Evolutionary conservation across 2,797 vertebrate genomes (phyloP), one percentile per base, ranked within the genome.

Genomic region (Rhinogobio ventralis): DNA sequence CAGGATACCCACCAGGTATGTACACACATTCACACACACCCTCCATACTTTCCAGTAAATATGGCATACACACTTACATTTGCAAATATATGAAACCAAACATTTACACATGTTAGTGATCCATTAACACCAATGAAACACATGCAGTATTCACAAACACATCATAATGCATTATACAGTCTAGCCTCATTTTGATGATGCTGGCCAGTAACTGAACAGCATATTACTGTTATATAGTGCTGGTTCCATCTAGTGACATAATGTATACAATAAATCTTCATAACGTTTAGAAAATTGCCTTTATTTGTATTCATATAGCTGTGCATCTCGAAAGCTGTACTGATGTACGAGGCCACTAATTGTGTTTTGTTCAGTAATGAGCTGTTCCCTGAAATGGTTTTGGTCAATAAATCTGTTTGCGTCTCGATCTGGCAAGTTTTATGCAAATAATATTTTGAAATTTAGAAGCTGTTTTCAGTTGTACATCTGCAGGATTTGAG

Each of bases 1-100:
- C 98, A 2, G 98, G 97, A 91, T 99, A 99, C 55, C 97, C 98
- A 94, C 97, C 96, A 97, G 98, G 98, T 99, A 94, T 53, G 73
- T 46, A 74, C 11, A 13, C 28, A 53, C 39, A 20, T 64, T 62
- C 30, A 83, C 75, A 77, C 76, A 55, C 1, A 46, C 83, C 72
- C 36, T 82, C 79, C 14, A 64, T 14, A 64, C 20, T 20, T 9
- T 39, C 14, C 45, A 49, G 17, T 53, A 19, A 10, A 57, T 39
- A 17, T 76, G 4, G 2, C 33, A 0, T 23, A 42, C 79, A 81
- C 62, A 3, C 28, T 33, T 33, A 51, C 62, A 68, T 30, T 23
- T 45, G 49, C 8, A 71, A 81, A 28, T 4, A 46, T 20, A 64
- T 60, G 20, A 76, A 3, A 3, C 33, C 51, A 4, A 76, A n/a